Conservation (phyloP, 1,140 invertebrate genomes). For the Aphelinus atriplicis region DNA sequence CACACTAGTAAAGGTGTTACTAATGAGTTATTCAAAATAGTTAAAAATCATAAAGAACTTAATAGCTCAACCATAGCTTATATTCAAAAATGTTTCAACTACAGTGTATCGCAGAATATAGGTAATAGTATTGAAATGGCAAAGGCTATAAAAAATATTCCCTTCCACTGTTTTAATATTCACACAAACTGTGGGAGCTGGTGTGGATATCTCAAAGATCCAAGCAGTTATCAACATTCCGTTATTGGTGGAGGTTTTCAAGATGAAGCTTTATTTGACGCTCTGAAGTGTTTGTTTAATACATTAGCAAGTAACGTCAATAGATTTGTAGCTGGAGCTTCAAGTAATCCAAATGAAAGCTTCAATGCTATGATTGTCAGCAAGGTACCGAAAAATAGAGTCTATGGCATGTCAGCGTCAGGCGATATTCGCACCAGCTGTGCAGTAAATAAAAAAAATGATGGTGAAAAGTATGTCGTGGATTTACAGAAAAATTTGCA, state of each 20-base stretch:
- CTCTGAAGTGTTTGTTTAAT: constrained; percentile 20
- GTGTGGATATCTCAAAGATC: constrained; percentile 28
- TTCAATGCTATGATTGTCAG: constrained; percentile 2
- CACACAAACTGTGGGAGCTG: constrained; percentile 35
- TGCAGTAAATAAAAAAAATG: constrained; percentile 41
- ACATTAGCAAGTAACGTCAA: constrained; percentile 21
- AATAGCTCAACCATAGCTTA: constrained; percentile 21
- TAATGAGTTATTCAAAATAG: too few relatives aligned
- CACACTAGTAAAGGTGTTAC: too few relatives aligned
- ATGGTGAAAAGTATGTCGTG: constrained; percentile 26
- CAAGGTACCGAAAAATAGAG: constrained; percentile 35
- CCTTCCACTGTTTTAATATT: constrained; percentile 37
- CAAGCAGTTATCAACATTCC: constrained; percentile 35
- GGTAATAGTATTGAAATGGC: background rate
- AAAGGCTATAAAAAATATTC: constrained; percentile 40
- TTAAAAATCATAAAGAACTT: constrained; percentile 32
- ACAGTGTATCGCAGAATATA: constrained; percentile 39
- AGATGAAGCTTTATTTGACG: background rate
- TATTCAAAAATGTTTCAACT: constrained; percentile 38
- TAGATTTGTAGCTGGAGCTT: constrained; percentile 32
- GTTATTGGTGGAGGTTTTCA: constrained; percentile 36
- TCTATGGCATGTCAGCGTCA: constrained; percentile 34
- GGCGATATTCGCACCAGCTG: constrained; percentile 24
- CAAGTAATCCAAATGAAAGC: constrained; percentile 41
- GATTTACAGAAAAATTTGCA: constrained; percentile 26